Evolutionary conservation across 2,113 vertebrate genomes (phyloP).

Genomic region (Argyrosomus japonicus): DNA sequence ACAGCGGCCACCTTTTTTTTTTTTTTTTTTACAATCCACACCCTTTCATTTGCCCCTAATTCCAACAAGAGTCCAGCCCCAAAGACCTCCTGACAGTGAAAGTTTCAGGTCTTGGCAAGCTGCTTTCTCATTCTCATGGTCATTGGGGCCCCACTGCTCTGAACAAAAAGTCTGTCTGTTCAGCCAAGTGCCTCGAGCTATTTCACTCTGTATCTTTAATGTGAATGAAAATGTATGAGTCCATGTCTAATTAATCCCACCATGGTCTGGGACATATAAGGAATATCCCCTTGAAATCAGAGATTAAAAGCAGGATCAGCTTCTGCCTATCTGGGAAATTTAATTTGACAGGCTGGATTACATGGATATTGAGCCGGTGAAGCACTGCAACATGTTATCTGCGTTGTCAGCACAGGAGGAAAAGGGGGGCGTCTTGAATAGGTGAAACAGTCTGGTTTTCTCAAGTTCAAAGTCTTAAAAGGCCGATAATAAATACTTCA

Average conservation of each 20-base stretch:
- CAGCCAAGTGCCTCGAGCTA: conserved; percentile 19
- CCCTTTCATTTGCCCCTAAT: conserved; percentile 56
- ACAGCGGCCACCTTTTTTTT: conserved; percentile 7
- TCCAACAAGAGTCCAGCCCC: conserved; percentile 29
- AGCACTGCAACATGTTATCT: conserved; percentile 50
- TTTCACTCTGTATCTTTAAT: conserved; percentile 40
- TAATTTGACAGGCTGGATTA: conserved; percentile 39
- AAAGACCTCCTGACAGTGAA: conserved; percentile 42
- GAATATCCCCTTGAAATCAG: conserved; percentile 23
- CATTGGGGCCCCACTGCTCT: conserved; percentile 35
- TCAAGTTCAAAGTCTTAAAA: conserved; percentile 77
- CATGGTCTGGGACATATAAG: not conserved
- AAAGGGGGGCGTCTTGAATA: conserved; percentile 19
- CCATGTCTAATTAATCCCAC: conserved; percentile 7
- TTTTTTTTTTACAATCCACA: not conserved
- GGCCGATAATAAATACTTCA: conserved; percentile 67
- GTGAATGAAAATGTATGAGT: conserved; percentile 17
- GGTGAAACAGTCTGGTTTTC: conserved; percentile 65
- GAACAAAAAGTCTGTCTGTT: conserved; percentile 61
- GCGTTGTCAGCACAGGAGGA: conserved; percentile 48
- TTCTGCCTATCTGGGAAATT: conserved; percentile 4
- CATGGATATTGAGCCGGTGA: not conserved
- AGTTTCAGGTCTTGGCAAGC: conserved; percentile 37
- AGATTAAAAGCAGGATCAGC: not conserved
- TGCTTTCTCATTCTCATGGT: conserved; percentile 27